Conservation (phyloP, 2,113 vertebrate genomes). For the Cheilinus undulatus region DNA sequence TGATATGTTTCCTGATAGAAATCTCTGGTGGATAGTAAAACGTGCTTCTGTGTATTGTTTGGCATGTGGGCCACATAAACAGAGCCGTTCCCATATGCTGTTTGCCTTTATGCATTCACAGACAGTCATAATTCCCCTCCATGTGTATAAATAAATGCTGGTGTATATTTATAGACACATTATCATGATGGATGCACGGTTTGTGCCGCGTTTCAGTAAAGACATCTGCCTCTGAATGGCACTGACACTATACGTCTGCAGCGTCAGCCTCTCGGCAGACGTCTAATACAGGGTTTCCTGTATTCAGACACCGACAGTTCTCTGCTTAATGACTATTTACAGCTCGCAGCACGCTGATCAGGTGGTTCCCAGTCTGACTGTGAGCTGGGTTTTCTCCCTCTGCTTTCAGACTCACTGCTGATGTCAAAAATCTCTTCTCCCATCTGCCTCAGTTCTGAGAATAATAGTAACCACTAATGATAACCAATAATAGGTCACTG, state of each 20-base stretch:
- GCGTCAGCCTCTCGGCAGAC: slow-evolving; percentile 10
- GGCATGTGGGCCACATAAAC: slow-evolving; percentile 28
- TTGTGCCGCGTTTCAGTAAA: slow-evolving; percentile 27
- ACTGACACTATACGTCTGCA: slow-evolving; percentile 15
- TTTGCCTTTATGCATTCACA: slow-evolving; percentile 31
- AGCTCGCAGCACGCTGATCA: slow-evolving; percentile 31
- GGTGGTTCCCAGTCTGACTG: slow-evolving; percentile 35
- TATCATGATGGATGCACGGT: slow-evolving; percentile 19
- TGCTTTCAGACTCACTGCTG: slow-evolving; percentile 30
- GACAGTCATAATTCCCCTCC: slow-evolving; percentile 18
- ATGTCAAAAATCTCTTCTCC: slow-evolving; percentile 10
- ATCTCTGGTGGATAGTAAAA: slow-evolving; percentile 54
- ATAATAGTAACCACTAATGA: slow-evolving; percentile 8
- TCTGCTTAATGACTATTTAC: slow-evolving; percentile 70
- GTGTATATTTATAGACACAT: slow-evolving; percentile 30
- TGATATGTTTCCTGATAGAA: slow-evolving; percentile 22
- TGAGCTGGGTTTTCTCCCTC: slow-evolving; percentile 16
- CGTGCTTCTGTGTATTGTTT: slow-evolving; percentile 47
- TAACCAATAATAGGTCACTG: slow-evolving; percentile 8
- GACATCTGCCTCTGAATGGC: slow-evolving; percentile 20
- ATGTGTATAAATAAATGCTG: slow-evolving; percentile 26
- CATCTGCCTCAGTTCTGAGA: background rate
- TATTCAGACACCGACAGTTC: slow-evolving; percentile 18
- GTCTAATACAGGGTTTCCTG: slow-evolving; percentile 42
- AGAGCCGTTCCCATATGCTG: slow-evolving; percentile 46